Base-by-base conservation (phyloP, 1,140 invertebrate genomes). In the Tetragonula clypearis region DNA sequence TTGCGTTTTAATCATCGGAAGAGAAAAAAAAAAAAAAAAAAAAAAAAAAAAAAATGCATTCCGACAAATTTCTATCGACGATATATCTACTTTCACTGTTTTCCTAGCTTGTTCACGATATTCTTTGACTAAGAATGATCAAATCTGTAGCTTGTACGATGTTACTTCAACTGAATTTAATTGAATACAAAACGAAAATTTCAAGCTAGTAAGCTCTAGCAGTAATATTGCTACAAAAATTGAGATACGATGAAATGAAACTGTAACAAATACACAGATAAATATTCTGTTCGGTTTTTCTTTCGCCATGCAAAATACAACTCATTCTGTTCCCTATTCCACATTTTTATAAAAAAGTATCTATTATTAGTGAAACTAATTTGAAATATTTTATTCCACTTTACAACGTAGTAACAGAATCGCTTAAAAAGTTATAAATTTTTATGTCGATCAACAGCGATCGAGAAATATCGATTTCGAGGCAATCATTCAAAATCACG, bases 241-340 rank as follows among this genome's bases (percentile, higher is more conserved):
- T 14, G 14, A 56, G n/a, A 6, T 11, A 12, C 62, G 30, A 23
- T 11, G 9, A 15, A n/a, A 35, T 55, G 75, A 75, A n/a, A 5
- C 53, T 21, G 17, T 35, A 5, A n/a, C 35, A 58, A 35, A 58
- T 55, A n/a, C 1, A 35, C 9, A 17, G 0, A 53, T 19, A 23
- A 23, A 19, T n/a, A 17, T 12, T 62, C 8, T 21, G 17, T n/a
- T 56, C 11, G 2, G 66, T 56, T 84, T 17, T 26, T 2, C 11
- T 77, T 49, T 49, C 8, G 41, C 21, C 56, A 14, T n/a, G 26
- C 19, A 66, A 53, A 60, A 49, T 49, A 49, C 17, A 60, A 12
- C 5, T 90, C 84, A 89, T 78, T 81, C 66, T 87, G 83, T 15
- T 85, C 84, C 66, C 84, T 89, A 8, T 89, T 84, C 53, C 73